Evolutionary conservation across 2,888 invertebrate genomes (phyloP), one percentile per base, ranked within the genome.

Genomic region (Tenthredo mesomela): DNA sequence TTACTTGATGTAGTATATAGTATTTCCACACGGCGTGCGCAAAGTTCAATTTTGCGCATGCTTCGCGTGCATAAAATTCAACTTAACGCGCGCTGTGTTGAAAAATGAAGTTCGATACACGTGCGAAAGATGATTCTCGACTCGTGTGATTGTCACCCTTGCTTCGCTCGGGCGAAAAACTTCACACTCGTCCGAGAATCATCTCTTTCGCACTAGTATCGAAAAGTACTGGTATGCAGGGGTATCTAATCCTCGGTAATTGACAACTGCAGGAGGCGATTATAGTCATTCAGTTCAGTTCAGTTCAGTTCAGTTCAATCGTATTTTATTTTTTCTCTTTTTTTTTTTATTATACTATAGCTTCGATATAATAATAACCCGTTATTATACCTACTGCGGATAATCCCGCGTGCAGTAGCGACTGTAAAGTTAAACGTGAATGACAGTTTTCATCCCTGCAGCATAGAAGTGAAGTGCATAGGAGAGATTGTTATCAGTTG

Each of bases 401-500:
- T 71, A 71, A 71, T 71, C 70, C 29, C 15, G 70, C 18, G 70
- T 18, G 70, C 33, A 15, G n/a, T n/a, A 7, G 7, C n/a, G 7
- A n/a, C 54, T 54, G 54, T 9, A 9, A 10, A 43, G 21, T 10
- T 40, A 4, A 43, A 73, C 43, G 9, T 40, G 21, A 47, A 33
- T 7, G 67, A 67, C 67, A 67, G 67, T 67, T 73, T 25, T 33
- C 37, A 33, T 54, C 54, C 54, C 25, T 61, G 21, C 1, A 58
- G 58, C 25, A 5, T 1, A n/a, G 18, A n/a, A 54, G n/a, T 25
- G 25, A 21, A 61, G 25, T 61, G 40, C 21, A n/a, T n/a, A 21
- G 5, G 43, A n/a, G 3, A 73, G 73, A 73, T 73, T 73, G 15
- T 73, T 73, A 47, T 73, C 73, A 73, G 73, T 73, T 73, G 43